Conservation (phyloP, 2,113 vertebrate genomes). For the Dissostichus mawsoni region DNA sequence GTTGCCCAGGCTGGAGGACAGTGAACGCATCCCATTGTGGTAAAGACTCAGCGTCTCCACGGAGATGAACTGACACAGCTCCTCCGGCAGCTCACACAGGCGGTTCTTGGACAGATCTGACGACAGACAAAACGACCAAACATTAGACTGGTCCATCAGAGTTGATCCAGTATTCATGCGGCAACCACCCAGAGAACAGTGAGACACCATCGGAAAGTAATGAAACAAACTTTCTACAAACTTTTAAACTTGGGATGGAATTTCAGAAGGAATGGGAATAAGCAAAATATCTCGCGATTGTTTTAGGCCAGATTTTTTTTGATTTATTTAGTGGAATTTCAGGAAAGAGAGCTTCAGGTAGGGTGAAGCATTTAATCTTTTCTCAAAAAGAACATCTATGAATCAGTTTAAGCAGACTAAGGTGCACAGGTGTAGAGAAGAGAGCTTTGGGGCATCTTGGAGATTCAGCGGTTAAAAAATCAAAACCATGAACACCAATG, state of each 20-base stretch:
- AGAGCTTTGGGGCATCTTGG: not conserved
- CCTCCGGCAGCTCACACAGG: conserved; percentile 93
- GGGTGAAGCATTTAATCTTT: not conserved
- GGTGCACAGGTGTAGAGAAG: not conserved
- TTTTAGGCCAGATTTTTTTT: not conserved
- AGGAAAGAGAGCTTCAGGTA: not conserved
- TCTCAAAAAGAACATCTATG: too few relatives aligned
- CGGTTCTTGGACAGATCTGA: conserved; percentile 93
- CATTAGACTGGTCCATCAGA: not conserved
- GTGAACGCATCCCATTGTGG: conserved; percentile 92
- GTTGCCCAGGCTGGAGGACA: conserved; percentile 87
- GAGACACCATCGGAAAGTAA: not conserved
- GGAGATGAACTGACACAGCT: conserved; percentile 90
- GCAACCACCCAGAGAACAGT: not conserved
- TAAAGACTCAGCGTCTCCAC: conserved; percentile 94
- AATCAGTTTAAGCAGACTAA: not conserved
- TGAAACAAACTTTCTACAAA: too few relatives aligned
- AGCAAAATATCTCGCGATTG: not conserved
- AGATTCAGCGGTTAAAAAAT: not conserved
- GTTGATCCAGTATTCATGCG: not conserved
- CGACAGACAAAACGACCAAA: conserved; percentile 10
- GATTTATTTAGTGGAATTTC: not conserved
- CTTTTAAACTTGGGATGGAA: not conserved
- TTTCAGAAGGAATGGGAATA: not conserved
- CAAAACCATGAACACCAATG: not conserved